Percentiles rank a stretch among this genome's conserved stretches.
phyloP scores from a whole-genome alignment of 2,113 vertebrate species.

The Gopherus evgoodei region DNA sequence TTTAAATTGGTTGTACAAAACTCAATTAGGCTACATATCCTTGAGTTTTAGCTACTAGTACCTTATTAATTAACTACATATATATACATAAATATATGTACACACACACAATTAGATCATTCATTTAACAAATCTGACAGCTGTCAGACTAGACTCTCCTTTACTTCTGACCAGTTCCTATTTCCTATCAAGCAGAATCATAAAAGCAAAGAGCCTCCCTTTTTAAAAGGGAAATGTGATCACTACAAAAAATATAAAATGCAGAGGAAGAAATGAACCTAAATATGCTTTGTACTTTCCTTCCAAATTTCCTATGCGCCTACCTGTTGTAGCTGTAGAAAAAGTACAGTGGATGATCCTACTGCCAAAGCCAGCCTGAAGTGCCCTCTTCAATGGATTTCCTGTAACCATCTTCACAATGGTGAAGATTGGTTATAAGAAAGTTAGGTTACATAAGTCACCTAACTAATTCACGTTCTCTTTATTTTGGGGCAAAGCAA shows the following conservation, averaged over 20 bases:
- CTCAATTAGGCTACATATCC: not conserved
- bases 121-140: not conserved
- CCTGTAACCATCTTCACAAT: not conserved
- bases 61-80: not conserved
- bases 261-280: not conserved
- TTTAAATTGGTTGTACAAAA: not conserved
- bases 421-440: not conserved
- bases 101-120: not conserved
- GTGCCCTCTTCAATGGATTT: not conserved
- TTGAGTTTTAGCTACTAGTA: accelerated
- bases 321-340: not conserved
- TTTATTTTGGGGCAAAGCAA: not conserved
- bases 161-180: not conserved
- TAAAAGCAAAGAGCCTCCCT: not conserved
- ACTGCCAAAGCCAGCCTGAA: not conserved
- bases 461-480: not conserved
- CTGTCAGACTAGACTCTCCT: not conserved
- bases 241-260: not conserved
- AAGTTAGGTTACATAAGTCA: not conserved
- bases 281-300: not conserved
- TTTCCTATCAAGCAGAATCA: not conserved
- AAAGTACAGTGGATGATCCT: not conserved
- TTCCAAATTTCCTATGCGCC: not conserved
- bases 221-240: not conserved
- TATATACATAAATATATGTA: not conserved